Evolutionary conservation across 1,140 invertebrate species (phyloP), one percentile per base, ranked within the genome.

Genomic region (Panulirus ornatus): DNA sequence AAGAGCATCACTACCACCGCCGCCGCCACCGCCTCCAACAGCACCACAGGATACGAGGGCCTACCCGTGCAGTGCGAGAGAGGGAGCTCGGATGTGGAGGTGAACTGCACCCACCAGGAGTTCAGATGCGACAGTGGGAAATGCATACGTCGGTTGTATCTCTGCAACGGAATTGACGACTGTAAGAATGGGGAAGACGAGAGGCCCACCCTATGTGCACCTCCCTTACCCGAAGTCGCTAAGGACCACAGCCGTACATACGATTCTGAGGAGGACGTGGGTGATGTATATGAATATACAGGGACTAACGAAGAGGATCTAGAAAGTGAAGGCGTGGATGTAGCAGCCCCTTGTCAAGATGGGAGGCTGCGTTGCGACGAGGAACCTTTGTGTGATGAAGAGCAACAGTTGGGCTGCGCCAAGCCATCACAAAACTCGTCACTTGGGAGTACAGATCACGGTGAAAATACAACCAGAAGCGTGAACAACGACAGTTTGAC

Each of bases 101-200:
- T 42, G 0, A 79, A 79, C 36, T 89, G 88, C 54, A 83, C 79
- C 0, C 34, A 76, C 1, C 34, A 75, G 36, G 63, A 89, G 8
- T 89, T 75, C 36, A 79, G 47, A 14, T 89, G 88, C 42, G 70
- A 40, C n/a, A 84, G 66, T 30, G 63, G 79, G 6, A 22, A 73
- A 44, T 89, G 88, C 34, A 76, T 89, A 16, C 47, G 14, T n/a
- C 42, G 36, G 1, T 36, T 54, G 38, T 83, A 83, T 47, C 38
- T 89, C 27, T 89, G 88, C 44, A 75, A 89, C 63, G 79, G 88
- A 0, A 38, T 82, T 27, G 40, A 38, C 5, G 88, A 89, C 51
- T 89, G 88, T 30, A 34, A 73, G 36, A 75, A 34, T 16, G 88
- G 79, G 30, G 81, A 83, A 19, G 88, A 89, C 36, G 88, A 89